Conservation (phyloP, 2,797 vertebrate species). For the Florisuga fusca region DNA sequence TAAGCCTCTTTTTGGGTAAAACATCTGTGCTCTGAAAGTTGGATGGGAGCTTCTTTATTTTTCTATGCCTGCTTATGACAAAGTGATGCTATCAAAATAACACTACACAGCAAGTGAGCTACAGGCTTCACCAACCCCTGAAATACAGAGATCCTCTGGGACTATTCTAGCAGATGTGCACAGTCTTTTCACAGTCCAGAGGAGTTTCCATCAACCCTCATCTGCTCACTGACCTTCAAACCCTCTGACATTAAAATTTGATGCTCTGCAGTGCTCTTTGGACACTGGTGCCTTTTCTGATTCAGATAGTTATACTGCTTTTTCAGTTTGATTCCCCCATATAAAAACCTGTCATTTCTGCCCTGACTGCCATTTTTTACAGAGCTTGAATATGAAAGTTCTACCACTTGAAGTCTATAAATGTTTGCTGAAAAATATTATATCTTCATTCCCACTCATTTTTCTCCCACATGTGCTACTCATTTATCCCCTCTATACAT, state of each 20-base stretch:
- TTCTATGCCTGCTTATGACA: not conserved
- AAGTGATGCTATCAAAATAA: conserved; percentile 26
- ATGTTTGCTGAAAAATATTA: not conserved
- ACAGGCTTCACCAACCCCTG: not conserved
- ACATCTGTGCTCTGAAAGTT: not conserved
- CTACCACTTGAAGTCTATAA: conserved; percentile 23
- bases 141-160: not conserved
- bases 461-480: conserved; percentile 17
- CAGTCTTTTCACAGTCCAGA: conserved; percentile 28
- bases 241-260: conserved; percentile 9
- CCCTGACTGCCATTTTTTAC: not conserved
- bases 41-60: conserved; percentile 30
- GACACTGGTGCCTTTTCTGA: not conserved
- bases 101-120: not conserved
- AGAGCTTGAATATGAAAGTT: conserved; percentile 31
- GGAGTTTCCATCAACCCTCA: conserved; percentile 29
- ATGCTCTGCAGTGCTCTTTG: not conserved
- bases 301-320: conserved; percentile 1
- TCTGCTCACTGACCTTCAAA: conserved; percentile 57
- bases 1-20: not conserved
- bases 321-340: not conserved
- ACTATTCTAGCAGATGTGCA: conserved; percentile 35
- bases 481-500: conserved; percentile 21
- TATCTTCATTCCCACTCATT: conserved; percentile 39
- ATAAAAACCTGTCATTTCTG: conserved; percentile 16